Evolutionary conservation across 1,140 invertebrate genomes (phyloP).

Genomic region (Drepana arcuata): DNA sequence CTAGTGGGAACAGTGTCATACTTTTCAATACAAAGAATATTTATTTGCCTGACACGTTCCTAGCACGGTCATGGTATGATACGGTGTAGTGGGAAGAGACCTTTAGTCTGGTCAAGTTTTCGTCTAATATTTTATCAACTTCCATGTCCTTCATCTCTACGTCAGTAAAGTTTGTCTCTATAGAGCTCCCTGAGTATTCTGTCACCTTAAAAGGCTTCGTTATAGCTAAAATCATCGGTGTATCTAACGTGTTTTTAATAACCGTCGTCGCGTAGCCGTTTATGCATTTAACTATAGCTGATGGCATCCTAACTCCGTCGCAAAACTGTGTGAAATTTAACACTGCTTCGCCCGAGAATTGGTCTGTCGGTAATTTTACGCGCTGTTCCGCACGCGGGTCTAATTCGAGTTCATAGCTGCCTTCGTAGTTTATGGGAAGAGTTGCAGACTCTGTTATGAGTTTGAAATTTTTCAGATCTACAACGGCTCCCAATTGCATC

Average conservation of each 20-base stretch:
- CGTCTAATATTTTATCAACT: conserved; percentile 5
- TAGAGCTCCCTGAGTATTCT: background rate
- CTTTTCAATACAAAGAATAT: too few species aligned
- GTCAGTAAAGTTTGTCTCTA: background rate
- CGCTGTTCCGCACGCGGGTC: conserved; percentile 5
- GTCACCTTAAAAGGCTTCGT: conserved; percentile 1
- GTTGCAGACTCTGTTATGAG: background rate
- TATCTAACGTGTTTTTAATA: conserved; percentile 5
- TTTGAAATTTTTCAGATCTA: conserved; percentile 1
- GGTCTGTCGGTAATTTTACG: conserved; percentile 6
- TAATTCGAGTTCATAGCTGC: conserved; percentile 1
- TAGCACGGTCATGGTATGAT: too few species aligned
- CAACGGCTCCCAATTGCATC: conserved; percentile 5
- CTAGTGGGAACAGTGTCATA: too few species aligned
- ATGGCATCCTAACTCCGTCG: conserved; percentile 6
- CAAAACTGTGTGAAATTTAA: conserved; percentile 5
- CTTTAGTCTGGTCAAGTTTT: conserved; percentile 20
- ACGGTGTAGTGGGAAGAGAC: too few species aligned
- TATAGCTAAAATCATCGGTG: conserved; percentile 1
- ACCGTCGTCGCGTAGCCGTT: conserved; percentile 4
- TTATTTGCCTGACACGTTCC: too few species aligned
- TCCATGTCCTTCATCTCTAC: conserved; percentile 4
- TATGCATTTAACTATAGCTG: conserved; percentile 4
- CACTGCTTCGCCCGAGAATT: conserved; percentile 4
- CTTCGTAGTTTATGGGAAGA: conserved; percentile 9